These are phyloP conservation scores for Colius striatus DNA, from an alignment of 2,113 vertebrate species.

Conservation along the genomic window DNA sequence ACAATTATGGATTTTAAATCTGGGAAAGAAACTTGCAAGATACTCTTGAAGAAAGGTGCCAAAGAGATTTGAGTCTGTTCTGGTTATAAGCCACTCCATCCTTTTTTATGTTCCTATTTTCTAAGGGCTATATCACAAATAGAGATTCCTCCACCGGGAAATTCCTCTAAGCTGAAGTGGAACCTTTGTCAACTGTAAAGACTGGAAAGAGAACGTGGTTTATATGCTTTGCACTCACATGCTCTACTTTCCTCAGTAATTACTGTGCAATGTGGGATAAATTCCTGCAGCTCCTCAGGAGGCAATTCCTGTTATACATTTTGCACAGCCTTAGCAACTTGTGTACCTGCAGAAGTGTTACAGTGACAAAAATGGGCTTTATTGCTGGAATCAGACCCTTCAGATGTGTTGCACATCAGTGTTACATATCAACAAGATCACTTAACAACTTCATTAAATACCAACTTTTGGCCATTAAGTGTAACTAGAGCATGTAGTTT, in stretches of 20 bases:
- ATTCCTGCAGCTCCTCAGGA: neutral
- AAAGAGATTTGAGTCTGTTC: neutral
- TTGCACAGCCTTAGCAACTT: neutral
- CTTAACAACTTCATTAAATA: neutral
- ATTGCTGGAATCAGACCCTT: neutral
- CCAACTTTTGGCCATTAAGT: neutral
- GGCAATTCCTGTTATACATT: neutral
- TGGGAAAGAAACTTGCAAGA: neutral
- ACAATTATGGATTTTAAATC: rapidly evolving
- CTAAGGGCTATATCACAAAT: rapidly evolving
- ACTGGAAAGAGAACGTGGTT: neutral
- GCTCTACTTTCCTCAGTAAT: neutral
- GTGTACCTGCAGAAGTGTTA: neutral
- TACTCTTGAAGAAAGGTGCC: neutral
- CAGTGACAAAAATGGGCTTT: neutral
- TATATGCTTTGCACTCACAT: neutral
- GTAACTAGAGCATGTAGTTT: neutral
- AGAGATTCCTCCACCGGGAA: neutral
- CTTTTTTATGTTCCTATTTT: neutral
- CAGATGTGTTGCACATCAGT: neutral
- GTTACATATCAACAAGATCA: neutral
- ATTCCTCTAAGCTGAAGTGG: neutral
- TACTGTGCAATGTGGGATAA: rapidly evolving
- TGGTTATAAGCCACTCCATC: neutral
- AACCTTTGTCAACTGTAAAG: neutral